These are phyloP conservation scores for Pollenia labialis DNA, from an alignment of 2,888 invertebrate genomes.

Conservation along the genomic window DNA sequence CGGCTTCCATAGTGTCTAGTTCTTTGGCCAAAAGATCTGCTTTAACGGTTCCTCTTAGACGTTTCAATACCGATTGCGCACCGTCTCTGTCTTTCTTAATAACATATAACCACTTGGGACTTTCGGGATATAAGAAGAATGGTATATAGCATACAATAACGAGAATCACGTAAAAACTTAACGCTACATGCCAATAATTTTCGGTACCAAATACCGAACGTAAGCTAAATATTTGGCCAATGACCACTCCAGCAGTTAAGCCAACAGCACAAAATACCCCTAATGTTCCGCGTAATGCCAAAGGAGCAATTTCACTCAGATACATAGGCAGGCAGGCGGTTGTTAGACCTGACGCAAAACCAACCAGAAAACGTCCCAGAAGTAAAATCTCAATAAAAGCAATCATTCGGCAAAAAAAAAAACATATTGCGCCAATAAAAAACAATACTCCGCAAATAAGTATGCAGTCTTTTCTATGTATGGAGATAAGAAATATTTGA, in stretches of 20 bases:
- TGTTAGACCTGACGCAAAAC: slow-evolving; percentile 91
- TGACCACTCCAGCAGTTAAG: slow-evolving; percentile 82
- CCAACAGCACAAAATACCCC: slow-evolving; percentile 89
- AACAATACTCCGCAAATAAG: slow-evolving; percentile 88
- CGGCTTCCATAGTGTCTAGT: slow-evolving; percentile 86
- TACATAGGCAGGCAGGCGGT: slow-evolving; percentile 96
- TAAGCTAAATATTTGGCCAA: slow-evolving; percentile 82
- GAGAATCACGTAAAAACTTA: slow-evolving; percentile 89
- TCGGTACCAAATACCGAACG: slow-evolving; percentile 85
- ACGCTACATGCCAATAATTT: slow-evolving; percentile 89
- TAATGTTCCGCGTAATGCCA: slow-evolving; percentile 90
- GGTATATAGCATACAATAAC: slow-evolving; percentile 87
- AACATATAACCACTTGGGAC: slow-evolving; percentile 93
- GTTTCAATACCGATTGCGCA: slow-evolving; percentile 87
- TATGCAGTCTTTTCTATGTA: slow-evolving; percentile 88
- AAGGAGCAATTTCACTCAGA: slow-evolving; percentile 93
- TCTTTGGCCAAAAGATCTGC: slow-evolving; percentile 86
- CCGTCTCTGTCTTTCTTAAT: slow-evolving; percentile 87
- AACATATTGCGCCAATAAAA: slow-evolving; percentile 88
- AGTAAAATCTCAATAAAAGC: slow-evolving; percentile 92
- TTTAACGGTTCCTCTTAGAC: slow-evolving; percentile 86
- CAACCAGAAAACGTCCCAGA: slow-evolving; percentile 90
- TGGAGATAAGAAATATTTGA: slow-evolving; percentile 63
- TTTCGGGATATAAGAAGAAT: slow-evolving; percentile 91
- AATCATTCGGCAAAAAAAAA: slow-evolving; percentile 87